phyloP scores from a whole-genome alignment of 2,797 vertebrate species.

The Channallabes apus region DNA sequence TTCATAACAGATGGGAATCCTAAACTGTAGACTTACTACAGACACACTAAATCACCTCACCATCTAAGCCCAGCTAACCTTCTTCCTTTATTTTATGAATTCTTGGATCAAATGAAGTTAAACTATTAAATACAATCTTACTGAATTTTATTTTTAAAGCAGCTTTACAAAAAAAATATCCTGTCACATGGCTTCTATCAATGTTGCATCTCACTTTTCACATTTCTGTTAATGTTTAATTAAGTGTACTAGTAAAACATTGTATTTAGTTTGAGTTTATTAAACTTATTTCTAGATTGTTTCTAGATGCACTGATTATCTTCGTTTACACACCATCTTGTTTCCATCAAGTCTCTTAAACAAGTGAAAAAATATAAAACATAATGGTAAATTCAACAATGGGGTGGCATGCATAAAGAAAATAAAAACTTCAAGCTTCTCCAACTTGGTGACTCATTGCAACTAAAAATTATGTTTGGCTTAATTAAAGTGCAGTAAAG shows the following conservation, averaged over 20 bases:
- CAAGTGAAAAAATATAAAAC: slow-evolving; percentile 13
- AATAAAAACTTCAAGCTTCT: too few species aligned
- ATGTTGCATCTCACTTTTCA: too few species aligned
- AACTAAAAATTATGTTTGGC: too few species aligned
- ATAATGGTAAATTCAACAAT: neutral
- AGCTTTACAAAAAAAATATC: too few species aligned
- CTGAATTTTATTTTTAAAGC: too few species aligned
- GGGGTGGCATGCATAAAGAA: neutral
- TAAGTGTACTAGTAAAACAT: too few species aligned
- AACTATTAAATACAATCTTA: too few species aligned
- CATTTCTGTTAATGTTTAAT: too few species aligned
- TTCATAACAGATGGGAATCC: slow-evolving; percentile 60
- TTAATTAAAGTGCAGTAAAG: too few species aligned
- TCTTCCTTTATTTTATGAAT: slow-evolving; percentile 12
- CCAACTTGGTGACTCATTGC: too few species aligned
- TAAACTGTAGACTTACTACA: slow-evolving; percentile 46
- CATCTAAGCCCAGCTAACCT: slow-evolving; percentile 38
- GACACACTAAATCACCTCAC: slow-evolving; percentile 56
- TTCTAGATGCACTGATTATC: neutral
- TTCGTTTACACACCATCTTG: neutral
- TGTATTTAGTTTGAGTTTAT: neutral
- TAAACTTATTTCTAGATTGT: too few species aligned
- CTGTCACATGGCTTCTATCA: too few species aligned
- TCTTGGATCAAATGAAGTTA: neutral
- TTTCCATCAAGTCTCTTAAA: neutral